Conservation (phyloP, 2,888 invertebrate genomes). For the Pammene aurita region DNA sequence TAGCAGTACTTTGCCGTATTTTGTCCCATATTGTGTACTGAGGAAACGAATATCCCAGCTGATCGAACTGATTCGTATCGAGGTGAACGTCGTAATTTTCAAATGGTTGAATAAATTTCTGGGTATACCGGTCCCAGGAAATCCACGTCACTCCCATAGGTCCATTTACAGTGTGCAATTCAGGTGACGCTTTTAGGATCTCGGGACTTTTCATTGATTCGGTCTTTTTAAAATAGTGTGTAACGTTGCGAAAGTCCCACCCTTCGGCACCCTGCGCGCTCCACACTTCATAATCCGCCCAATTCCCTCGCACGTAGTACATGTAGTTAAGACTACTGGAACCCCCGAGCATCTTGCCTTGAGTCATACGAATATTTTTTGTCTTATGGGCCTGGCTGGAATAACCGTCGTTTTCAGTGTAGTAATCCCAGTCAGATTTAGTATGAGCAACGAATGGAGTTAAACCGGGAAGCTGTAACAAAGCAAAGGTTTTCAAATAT, state of each 20-base stretch:
- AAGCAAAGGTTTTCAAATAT: background rate
- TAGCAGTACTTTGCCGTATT: conserved; percentile 50
- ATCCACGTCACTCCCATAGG: conserved; percentile 61
- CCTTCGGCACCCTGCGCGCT: conserved; percentile 65
- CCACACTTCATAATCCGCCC: conserved; percentile 83
- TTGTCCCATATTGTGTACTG: conserved; percentile 52
- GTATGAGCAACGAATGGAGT: conserved; percentile 51
- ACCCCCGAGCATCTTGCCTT: conserved; percentile 85
- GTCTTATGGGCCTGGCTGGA: conserved; percentile 39
- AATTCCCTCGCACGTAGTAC: conserved; percentile 86
- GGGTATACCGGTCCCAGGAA: conserved; percentile 21
- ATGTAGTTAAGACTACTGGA: conserved; percentile 85
- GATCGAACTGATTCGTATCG: conserved; percentile 56
- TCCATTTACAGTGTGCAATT: conserved; percentile 57
- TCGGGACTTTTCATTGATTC: conserved; percentile 17
- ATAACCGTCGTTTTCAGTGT: conserved; percentile 36
- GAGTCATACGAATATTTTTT: conserved; percentile 63
- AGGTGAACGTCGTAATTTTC: conserved; percentile 51
- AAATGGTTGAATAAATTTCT: conserved; percentile 53
- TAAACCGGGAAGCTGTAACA: conserved; percentile 60
- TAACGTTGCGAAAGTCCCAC: conserved; percentile 84
- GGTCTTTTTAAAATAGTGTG: conserved; percentile 24
- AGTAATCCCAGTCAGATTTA: conserved; percentile 35
- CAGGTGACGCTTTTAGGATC: background rate
- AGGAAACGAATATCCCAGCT: conserved; percentile 54